Conservation (phyloP, 2,113 vertebrate species). For the Azemiops feae region DNA sequence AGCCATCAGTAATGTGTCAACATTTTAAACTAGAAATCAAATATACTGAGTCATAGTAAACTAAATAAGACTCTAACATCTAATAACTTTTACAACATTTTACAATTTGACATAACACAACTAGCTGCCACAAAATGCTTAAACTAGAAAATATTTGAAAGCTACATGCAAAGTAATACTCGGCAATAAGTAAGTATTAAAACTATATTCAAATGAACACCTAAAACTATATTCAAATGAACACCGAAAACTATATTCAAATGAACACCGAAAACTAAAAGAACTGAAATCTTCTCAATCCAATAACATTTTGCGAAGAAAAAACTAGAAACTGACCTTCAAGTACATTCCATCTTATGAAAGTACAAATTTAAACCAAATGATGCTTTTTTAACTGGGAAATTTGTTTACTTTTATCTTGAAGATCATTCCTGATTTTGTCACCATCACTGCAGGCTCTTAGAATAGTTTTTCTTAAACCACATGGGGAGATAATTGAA, state of each 20-base stretch:
- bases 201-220: background rate
- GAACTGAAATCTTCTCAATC: background rate
- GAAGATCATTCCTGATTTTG: background rate
- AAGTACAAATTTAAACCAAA: background rate
- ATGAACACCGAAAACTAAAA: background rate
- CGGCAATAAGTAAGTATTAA: background rate
- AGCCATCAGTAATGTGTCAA: background rate
- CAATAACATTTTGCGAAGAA: background rate
- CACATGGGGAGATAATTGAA: slow-evolving; percentile 42
- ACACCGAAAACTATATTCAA: background rate
- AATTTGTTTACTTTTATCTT: slow-evolving; percentile 9
- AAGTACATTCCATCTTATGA: slow-evolving; percentile 8
- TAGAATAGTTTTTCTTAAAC: slow-evolving; percentile 42
- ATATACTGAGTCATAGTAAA: background rate
- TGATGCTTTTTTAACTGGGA: background rate
- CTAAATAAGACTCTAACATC: background rate
- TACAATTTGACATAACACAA: background rate
- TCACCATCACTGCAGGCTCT: background rate
- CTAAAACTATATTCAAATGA: background rate
- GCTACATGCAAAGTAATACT: background rate
- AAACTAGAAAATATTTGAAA: background rate
- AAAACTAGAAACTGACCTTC: slow-evolving; percentile 41
- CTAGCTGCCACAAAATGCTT: background rate
- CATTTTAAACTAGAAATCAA: background rate
- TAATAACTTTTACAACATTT: background rate